These are phyloP conservation scores for Piezodorus guildinii DNA, from an alignment of 1,140 invertebrate genomes.

Conservation along the genomic window DNA sequence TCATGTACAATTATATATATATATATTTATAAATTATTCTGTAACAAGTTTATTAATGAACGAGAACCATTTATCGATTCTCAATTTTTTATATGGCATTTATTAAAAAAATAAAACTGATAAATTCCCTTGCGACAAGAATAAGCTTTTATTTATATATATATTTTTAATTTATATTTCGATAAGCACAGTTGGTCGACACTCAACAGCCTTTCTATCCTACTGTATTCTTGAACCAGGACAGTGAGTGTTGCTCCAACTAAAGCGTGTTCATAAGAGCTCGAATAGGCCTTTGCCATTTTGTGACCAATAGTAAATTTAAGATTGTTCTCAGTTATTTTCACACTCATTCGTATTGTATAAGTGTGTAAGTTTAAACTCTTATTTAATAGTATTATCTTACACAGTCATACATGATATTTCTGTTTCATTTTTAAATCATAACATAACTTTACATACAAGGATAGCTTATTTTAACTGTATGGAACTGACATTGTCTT, in stretches of 20 bases:
- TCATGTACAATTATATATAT: not conserved
- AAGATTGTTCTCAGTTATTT: not conserved
- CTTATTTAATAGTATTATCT: no score
- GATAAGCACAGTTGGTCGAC: conserved; percentile 2
- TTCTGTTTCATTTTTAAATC: no score
- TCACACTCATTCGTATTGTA: not conserved
- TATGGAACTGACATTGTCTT: not conserved
- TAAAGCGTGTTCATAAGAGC: conserved; percentile 2
- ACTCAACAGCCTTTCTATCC: not conserved
- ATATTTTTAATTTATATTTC: not conserved
- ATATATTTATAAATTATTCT: conserved; percentile 5
- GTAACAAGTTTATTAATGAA: conserved; percentile 5
- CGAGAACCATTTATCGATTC: not conserved
- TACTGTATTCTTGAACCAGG: not conserved
- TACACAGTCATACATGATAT: no score
- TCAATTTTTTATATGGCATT: conserved; percentile 9
- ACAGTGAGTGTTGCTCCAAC: not conserved
- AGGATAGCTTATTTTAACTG: not conserved
- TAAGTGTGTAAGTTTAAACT: no score
- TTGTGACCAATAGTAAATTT: conserved; percentile 1
- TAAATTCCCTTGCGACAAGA: conserved; percentile 8
- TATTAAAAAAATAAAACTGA: conserved; percentile 15
- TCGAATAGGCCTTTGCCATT: conserved; percentile 5
- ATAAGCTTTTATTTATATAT: conserved; percentile 2
- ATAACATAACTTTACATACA: no score